phyloP scores from a whole-genome alignment of 2,797 vertebrate genomes.

The Anguilla anguilla region DNA sequence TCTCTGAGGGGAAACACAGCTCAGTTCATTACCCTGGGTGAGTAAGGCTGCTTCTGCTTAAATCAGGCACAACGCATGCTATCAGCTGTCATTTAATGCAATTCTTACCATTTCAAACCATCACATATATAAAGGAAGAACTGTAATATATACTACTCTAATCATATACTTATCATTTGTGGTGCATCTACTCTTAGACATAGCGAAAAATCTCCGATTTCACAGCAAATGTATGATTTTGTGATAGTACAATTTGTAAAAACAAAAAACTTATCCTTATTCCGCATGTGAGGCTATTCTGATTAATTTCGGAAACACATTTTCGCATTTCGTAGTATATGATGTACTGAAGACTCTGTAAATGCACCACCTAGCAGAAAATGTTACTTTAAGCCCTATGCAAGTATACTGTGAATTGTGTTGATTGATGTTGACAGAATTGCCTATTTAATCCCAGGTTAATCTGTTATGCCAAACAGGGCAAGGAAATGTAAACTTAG shows the following conservation, averaged over 20 bases:
- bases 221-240: no score
- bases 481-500: background rate
- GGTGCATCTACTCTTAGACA: background rate
- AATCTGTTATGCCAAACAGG: background rate
- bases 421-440: background rate
- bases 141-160: background rate
- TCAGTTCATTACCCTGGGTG: background rate
- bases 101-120: background rate
- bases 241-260: background rate
- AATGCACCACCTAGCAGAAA: background rate
- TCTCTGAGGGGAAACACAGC: background rate
- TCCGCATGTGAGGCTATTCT: background rate
- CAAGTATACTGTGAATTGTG: background rate
- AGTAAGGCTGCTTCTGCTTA: background rate
- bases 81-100: background rate
- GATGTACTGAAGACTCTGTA: background rate
- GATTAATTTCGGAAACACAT: background rate
- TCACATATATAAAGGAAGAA: background rate
- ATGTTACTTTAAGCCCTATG: background rate
- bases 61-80: background rate
- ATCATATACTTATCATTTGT: background rate
- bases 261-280: background rate
- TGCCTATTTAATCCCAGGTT: background rate
- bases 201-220: background rate
- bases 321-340: background rate